Percentiles rank a stretch among this genome's conserved stretches.
phyloP scores from a whole-genome alignment of 1,140 invertebrate species.

The Neodiprion virginianus region DNA sequence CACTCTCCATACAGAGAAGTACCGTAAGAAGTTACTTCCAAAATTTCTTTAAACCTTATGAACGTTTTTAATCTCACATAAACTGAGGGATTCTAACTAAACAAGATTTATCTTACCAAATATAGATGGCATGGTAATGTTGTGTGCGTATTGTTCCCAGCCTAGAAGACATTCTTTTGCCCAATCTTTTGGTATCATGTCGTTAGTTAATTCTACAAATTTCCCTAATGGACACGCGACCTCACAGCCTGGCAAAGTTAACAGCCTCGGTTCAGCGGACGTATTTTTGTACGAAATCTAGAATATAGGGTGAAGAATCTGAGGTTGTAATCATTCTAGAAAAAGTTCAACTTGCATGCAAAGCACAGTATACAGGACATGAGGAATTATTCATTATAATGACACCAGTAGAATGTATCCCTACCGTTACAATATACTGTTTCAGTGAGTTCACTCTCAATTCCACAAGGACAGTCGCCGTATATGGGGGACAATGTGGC shows the following conservation, averaged over 20 bases:
- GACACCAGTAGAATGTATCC: conserved; percentile 20
- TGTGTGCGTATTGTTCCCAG: conserved; percentile 38
- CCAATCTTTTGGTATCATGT: conserved; percentile 65
- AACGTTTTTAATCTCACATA: neutral
- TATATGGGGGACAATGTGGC: conserved; percentile 70
- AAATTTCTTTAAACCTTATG: neutral
- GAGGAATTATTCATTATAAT: conserved; percentile 10
- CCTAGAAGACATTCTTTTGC: conserved; percentile 62
- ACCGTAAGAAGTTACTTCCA: too few relatives aligned
- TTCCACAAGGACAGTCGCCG: conserved; percentile 72
- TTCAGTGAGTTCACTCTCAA: conserved; percentile 55
- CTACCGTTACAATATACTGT: conserved; percentile 58
- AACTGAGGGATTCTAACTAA: conserved; percentile 17
- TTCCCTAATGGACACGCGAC: conserved; percentile 65
- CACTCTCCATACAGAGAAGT: too few relatives aligned
- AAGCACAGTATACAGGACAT: conserved; percentile 3
- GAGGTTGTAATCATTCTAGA: neutral
- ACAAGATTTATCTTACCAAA: conserved; percentile 43
- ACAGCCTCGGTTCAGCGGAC: conserved; percentile 57
- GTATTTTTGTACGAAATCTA: conserved; percentile 72
- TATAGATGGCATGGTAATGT: conserved; percentile 42
- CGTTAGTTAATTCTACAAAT: conserved; percentile 62
- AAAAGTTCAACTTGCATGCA: neutral
- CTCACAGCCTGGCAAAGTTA: conserved; percentile 68
- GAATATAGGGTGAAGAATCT: conserved; percentile 33